phyloP scores from a whole-genome alignment of 2,888 invertebrate species.

The Pharmacophagus antenor region DNA sequence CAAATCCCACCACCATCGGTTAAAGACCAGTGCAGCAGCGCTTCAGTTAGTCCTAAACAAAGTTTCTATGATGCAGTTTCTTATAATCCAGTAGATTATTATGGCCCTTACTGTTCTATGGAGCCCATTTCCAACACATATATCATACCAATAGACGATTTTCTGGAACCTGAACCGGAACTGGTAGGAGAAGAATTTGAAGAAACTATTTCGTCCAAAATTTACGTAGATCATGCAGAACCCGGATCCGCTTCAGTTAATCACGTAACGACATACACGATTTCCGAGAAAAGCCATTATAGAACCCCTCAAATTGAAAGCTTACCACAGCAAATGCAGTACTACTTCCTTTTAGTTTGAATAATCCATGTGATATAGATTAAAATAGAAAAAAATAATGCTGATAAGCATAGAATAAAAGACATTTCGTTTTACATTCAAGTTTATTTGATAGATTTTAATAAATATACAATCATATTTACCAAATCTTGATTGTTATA shows the following conservation, averaged over 20 bases:
- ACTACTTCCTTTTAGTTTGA: constrained; percentile 64
- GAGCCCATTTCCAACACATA: constrained; percentile 52
- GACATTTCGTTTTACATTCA: constrained; percentile 20
- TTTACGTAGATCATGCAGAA: constrained; percentile 61
- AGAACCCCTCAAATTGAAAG: constrained; percentile 61
- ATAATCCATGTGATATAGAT: constrained; percentile 27
- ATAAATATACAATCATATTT: constrained; percentile 58
- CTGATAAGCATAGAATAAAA: constrained; percentile 10
- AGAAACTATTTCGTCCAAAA: constrained; percentile 64
- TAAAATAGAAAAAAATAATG: constrained; percentile 1
- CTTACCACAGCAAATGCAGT: constrained; percentile 71
- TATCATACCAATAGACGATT: constrained; percentile 49
- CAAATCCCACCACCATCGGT: constrained; percentile 51
- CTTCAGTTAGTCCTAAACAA: constrained; percentile 55
- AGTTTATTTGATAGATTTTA: constrained; percentile 47
- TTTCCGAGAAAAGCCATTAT: constrained; percentile 68
- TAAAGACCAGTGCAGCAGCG: constrained; percentile 40
- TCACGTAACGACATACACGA: constrained; percentile 67
- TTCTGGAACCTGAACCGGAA: constrained; percentile 56
- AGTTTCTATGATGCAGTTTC: constrained; percentile 60
- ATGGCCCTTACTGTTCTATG: constrained; percentile 49
- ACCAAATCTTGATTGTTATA: constrained; percentile 38
- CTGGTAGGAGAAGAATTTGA: constrained; percentile 67
- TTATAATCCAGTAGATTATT: constrained; percentile 49
- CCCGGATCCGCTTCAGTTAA: constrained; percentile 65